phyloP scores from a whole-genome alignment of 2,888 invertebrate genomes.

The Tinea semifulvella region DNA sequence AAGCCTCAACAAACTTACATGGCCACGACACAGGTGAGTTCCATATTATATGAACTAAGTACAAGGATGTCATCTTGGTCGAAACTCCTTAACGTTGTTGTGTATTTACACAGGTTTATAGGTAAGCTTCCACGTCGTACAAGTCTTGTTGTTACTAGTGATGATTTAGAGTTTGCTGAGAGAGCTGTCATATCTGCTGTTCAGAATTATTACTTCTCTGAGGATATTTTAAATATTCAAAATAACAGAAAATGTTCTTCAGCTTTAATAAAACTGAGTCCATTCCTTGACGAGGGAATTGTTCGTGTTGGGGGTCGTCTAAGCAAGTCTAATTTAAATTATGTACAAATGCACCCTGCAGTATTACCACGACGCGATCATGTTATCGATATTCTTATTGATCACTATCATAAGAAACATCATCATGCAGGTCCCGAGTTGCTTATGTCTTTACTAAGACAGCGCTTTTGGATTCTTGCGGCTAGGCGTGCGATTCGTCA shows the following conservation, averaged over 20 bases:
- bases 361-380: conserved; percentile 5
- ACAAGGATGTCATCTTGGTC: conserved; percentile 13
- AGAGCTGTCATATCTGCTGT: background rate
- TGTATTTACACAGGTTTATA: conserved; percentile 10
- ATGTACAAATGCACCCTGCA: background rate
- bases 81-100: conserved; percentile 3
- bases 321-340: background rate
- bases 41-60: background rate
- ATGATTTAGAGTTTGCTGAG: background rate
- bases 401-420: background rate
- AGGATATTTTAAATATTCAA: background rate
- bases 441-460: background rate
- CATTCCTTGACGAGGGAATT: background rate
- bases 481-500: background rate
- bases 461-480: background rate
- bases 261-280: background rate
- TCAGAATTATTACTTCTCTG: background rate
- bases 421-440: background rate
- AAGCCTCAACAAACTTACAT: background rate
- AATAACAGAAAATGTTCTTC: background rate
- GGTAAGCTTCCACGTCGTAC: background rate
- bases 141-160: background rate
- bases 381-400: background rate
- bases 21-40: background rate
- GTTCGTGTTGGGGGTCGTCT: conserved; percentile 11